phyloP scores from a whole-genome alignment of 2,888 invertebrate species.

The Tenthredo notha region DNA sequence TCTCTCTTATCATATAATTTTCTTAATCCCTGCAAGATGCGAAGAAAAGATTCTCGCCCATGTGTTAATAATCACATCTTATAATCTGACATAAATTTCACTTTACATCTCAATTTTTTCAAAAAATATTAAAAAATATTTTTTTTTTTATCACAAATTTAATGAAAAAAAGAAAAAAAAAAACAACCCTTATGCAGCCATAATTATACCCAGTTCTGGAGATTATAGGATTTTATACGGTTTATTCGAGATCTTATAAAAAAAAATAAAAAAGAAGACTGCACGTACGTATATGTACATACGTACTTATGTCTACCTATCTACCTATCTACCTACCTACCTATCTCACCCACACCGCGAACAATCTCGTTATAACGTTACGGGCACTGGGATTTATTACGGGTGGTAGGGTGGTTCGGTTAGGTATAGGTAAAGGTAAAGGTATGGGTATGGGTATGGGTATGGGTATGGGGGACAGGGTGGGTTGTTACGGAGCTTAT shows the following conservation, averaged over 20 bases:
- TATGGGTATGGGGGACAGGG: not conserved
- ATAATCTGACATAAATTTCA: too few relatives aligned
- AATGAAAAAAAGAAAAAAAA: too few relatives aligned
- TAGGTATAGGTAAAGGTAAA: not conserved
- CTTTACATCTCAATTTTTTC: too few relatives aligned
- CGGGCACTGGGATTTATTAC: constrained; percentile 29
- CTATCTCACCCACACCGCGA: not conserved
- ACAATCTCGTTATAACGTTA: constrained; percentile 43
- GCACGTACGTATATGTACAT: not conserved
- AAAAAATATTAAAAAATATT: too few relatives aligned
- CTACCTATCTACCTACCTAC: not conserved
- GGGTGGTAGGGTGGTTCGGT: not conserved
- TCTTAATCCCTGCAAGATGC: too few relatives aligned
- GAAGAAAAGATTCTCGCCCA: too few relatives aligned
- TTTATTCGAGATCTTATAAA: not conserved
- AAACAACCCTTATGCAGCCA: too few relatives aligned
- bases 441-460: not conserved
- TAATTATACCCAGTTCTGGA: too few relatives aligned
- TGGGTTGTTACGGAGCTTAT: constrained; percentile 64
- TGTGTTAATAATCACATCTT: too few relatives aligned
- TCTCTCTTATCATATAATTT: not conserved
- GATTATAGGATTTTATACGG: too few relatives aligned
- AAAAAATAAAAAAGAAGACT: not conserved
- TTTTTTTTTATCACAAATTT: too few relatives aligned
- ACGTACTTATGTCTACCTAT: not conserved